Evolutionary conservation across 2,888 invertebrate species (phyloP), one percentile per base, ranked within the genome.

Genomic region (Drosophila gaucha): DNA sequence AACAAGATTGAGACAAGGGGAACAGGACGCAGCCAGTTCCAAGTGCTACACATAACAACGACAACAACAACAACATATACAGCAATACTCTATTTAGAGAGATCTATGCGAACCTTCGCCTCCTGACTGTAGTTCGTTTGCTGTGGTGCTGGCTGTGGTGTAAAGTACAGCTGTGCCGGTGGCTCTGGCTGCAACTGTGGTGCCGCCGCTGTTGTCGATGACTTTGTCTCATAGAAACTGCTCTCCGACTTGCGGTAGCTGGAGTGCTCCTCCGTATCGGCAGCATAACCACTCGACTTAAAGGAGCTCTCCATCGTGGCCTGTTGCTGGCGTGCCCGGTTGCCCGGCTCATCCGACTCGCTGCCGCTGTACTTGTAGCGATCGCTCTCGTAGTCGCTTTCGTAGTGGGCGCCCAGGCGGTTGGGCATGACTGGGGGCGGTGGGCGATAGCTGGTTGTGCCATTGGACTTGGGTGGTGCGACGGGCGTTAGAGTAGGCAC

Each of bases 371-470:
- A 94, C 69, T 94, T 93, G 93, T 94, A 94, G 80, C 94, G 94
- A 89, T 95, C 95, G 62, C 94, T 95, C 88, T 95, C 95, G 78
- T 95, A 95, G 78, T 95, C 95, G 69, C 94, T 95, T 79, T 94
- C 95, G 30, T 93, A 92, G 72, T 94, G 92, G 82, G 93, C 94
- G 2, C 93, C 89, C 73, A 94, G 93, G 75, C 94, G 94, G 0
- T 92, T 92, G 1, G 94, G 94, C 22, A 93, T 92, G 0, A 94
- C 93, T 3, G 94, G 93, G 22, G 94, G 93, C 5, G 93, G 93
- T 75, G 92, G 93, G 26, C 92, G 91, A 46, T 86, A 90, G 31
- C n/a, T 43, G 35, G 35, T 49, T 43, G 46, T 30, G 31, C 39
- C 57, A 30, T 94, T 94, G 73, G 93, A 1, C n/a, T 60, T 56